Conservation (phyloP, 2,888 invertebrate genomes). For the Trachelus stipa region DNA sequence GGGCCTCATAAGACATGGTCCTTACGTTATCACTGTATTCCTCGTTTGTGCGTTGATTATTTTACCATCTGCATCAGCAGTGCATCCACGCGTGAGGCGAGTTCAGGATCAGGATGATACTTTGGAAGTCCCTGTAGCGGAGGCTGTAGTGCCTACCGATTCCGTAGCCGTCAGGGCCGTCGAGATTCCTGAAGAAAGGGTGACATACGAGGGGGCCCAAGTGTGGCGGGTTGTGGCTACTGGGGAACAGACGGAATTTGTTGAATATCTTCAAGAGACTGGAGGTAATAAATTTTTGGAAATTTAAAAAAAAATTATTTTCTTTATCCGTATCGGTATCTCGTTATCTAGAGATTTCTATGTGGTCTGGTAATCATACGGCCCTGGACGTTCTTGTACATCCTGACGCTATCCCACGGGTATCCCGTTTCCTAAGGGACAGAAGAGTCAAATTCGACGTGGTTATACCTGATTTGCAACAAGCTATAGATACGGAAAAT, state of each 20-base stretch:
- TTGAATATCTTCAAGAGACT: conserved; percentile 68
- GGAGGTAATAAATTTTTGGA: conserved; percentile 66
- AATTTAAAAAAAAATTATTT: conserved; percentile 4
- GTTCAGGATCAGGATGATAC: background rate
- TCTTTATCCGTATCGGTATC: background rate
- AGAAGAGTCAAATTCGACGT: conserved; percentile 76
- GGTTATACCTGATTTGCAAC: conserved; percentile 83
- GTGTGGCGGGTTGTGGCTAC: conserved; percentile 77
- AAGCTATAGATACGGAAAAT: conserved; percentile 84
- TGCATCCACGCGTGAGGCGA: background rate
- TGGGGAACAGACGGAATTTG: conserved; percentile 68
- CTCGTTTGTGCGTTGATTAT: background rate
- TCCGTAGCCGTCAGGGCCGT: conserved; percentile 41
- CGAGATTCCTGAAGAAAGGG: conserved; percentile 58
- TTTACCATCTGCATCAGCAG: background rate
- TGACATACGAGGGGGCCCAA: conserved; percentile 82
- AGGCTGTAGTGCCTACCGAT: conserved; percentile 35
- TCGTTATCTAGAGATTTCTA: conserved; percentile 70
- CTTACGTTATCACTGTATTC: background rate
- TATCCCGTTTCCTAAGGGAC: conserved; percentile 73
- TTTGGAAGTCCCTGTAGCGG: conserved; percentile 30
- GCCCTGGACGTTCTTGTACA: conserved; percentile 80
- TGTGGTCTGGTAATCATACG: conserved; percentile 76
- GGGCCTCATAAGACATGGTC: conserved; percentile 4
- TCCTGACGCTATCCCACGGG: conserved; percentile 73